phyloP scores from a whole-genome alignment of 2,888 invertebrate genomes.

The Dichetophora obliterata region DNA sequence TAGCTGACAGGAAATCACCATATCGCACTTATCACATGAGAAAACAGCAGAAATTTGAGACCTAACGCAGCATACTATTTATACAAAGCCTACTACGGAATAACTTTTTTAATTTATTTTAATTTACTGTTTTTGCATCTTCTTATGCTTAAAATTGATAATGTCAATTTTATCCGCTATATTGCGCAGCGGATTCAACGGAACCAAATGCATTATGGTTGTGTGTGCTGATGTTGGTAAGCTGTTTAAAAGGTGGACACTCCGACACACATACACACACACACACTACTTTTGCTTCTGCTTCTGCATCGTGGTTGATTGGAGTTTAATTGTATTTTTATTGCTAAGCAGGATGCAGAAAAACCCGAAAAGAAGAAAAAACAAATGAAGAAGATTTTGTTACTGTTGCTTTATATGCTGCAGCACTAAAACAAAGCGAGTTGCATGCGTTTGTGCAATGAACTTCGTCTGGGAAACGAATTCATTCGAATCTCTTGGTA shows the following conservation, averaged over 20 bases:
- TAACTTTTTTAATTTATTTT: not conserved
- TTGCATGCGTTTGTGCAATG: slow-evolving; percentile 24
- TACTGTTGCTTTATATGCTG: slow-evolving; percentile 4
- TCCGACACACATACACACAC: not conserved
- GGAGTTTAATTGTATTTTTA: slow-evolving; percentile 20
- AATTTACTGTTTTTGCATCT: slow-evolving; percentile 37
- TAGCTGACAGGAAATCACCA: slow-evolving; percentile 8
- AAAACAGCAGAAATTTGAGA: slow-evolving; percentile 48
- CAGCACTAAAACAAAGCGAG: not conserved
- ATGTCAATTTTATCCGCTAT: slow-evolving; percentile 50
- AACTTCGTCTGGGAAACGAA: slow-evolving; percentile 3
- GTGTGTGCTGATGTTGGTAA: not conserved
- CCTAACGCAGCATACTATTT: slow-evolving; percentile 34
- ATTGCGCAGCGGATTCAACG: not conserved
- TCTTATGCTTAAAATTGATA: slow-evolving; percentile 46
- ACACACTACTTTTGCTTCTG: not conserved
- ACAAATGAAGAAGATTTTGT: not conserved
- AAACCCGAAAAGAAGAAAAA: not conserved
- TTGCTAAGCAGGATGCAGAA: slow-evolving; percentile 6
- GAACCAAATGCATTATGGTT: not conserved
- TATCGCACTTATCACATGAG: slow-evolving; percentile 8
- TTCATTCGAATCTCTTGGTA: not conserved
- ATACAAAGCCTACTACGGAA: slow-evolving; percentile 22
- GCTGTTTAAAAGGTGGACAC: not conserved
- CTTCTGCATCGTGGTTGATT: slow-evolving; percentile 11